Base-by-base conservation (phyloP, 2,888 invertebrate genomes). In the Synanthedon andrenaeformis region DNA sequence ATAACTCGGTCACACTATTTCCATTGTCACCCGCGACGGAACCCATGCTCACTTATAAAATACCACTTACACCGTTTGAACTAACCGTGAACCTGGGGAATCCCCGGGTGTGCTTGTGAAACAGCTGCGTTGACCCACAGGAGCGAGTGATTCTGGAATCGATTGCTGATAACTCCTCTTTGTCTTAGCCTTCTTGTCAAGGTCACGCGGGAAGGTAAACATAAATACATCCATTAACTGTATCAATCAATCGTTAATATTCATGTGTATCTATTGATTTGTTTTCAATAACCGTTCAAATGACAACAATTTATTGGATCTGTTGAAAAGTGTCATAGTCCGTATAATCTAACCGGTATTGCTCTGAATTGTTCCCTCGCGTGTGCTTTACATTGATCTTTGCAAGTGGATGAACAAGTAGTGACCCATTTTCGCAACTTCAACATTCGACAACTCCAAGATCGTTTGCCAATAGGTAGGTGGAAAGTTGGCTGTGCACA, bases 381-480 rank as follows among this genome's bases (percentile, higher is more conserved):
- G 62, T 68, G 66, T 67, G 72, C 73, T 8, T 75, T 77, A 71
- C 76, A 76, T 77, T 72, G 76, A 76, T 75, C 78, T 63, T 66
- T 74, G 71, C 70, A 69, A 70, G 72, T 80, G 78, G 74, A 79
- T 72, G 72, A n/a, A 71, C 75, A 77, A 67, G 66, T 67, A 68
- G 75, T 84, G 85, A 83, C 85, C 84, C 75, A 84, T 82, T 84
- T 85, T 79, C 74, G 69, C 73, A 77, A 77, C 70, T 71, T 76
- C 74, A 68, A 73, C 73, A 76, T 74, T 78, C 76, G 72, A 75
- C 70, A 77, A 70, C 67, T 70, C 41, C 17, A 48, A 53, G 53
- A 65, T 68, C 71, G 68, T 71, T 76, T 77, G 74, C 75, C 76
- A 79, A 71, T 74, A 75, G 70, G 69, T 73, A 73, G 66, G 70